Base-by-base conservation (phyloP, 64 coral and sea anemone genomes). In the Acropora yongei region DNA sequence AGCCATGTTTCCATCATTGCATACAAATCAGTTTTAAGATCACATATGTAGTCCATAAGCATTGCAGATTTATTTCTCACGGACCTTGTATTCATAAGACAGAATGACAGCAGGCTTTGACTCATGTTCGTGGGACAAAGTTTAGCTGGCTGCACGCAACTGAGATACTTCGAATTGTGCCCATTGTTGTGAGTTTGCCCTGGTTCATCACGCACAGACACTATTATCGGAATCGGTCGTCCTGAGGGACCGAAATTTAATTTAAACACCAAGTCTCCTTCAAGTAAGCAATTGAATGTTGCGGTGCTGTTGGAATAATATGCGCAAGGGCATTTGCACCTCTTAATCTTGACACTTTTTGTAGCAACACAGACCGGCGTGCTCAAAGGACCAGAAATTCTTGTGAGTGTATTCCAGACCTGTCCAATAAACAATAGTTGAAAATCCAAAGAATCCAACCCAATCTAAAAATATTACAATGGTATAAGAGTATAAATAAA, bases 401-500 rank as follows among this genome's bases (percentile, higher is more conserved):
- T 30, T 30, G 30, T 30, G 30, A 30, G 30, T 30, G 30, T 0
- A 30, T 30, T 30, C 30, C 30, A 30, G 30, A 30, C 30, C 30
- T 30, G 30, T 30, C 30, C 30, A 30, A 30, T 30, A 30, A 30
- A 30, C 30, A 30, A 30, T 30, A 30, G 30, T 0, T 82, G 79
- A 82, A 82, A 82, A 82, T 82, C 49, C 79, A 82, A 82, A 82
- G 79, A 82, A 82, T 82, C 49, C 79, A 82, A 82, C 79, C 79
- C 79, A n/a, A n/a, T n/a, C n/a, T n/a, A n/a, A n/a, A n/a, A n/a
- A n/a, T n/a, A n/a, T n/a, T n/a, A n/a, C n/a, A n/a, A n/a, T n/a
- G n/a, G n/a, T n/a, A n/a, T n/a, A n/a, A n/a, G n/a, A n/a, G n/a
- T n/a, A n/a, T n/a, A n/a, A n/a, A n/a, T n/a, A n/a, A n/a, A n/a